A percentile compares a stretch with the other conserved stretches of the same genome.
These are phyloP conservation scores for Amia ocellicauda DNA, from an alignment of 2,113 vertebrate genomes.

Conservation along the genomic window DNA sequence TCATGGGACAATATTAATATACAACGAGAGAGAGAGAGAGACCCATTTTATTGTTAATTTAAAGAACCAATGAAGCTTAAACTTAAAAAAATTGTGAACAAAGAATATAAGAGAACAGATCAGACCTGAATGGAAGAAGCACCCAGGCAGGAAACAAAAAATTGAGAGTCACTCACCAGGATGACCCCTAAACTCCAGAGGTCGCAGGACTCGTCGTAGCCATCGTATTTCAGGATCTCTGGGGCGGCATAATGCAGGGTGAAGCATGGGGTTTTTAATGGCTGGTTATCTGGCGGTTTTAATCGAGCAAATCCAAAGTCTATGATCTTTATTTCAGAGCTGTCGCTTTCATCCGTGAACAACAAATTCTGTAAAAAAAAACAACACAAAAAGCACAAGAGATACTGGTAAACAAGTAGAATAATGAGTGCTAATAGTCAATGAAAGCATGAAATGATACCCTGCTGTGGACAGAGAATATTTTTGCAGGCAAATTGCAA, in stretches of 20 bases:
- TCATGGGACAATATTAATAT: too few relatives aligned
- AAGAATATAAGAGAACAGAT: too few relatives aligned
- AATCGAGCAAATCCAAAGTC: slow-evolving; percentile 96
- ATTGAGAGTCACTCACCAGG: slow-evolving; percentile 72
- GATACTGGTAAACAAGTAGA: neutral
- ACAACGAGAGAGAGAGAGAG: too few relatives aligned
- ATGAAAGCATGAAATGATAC: too few relatives aligned
- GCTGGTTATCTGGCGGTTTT: slow-evolving; percentile 94
- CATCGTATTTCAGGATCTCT: slow-evolving; percentile 87
- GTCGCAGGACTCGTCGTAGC: slow-evolving; percentile 97
- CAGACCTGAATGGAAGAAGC: too few relatives aligned
- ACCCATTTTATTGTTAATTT: too few relatives aligned
- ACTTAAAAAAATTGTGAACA: too few relatives aligned
- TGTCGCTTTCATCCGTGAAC: slow-evolving; percentile 92
- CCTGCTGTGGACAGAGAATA: neutral
- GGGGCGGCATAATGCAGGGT: slow-evolving; percentile 94
- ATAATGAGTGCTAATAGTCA: too few relatives aligned
- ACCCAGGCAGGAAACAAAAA: too few relatives aligned
- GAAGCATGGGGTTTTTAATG: slow-evolving; percentile 95
- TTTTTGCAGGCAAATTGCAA: neutral
- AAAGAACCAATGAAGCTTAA: too few relatives aligned
- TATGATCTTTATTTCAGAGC: slow-evolving; percentile 96
- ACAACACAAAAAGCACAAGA: neutral
- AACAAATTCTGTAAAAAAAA: slow-evolving; percentile 79
- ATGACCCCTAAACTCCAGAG: slow-evolving; percentile 98